Evolutionary conservation across 2,113 vertebrate genomes (phyloP), one percentile per base, ranked within the genome.

Genomic region (Heterocephalus glaber): DNA sequence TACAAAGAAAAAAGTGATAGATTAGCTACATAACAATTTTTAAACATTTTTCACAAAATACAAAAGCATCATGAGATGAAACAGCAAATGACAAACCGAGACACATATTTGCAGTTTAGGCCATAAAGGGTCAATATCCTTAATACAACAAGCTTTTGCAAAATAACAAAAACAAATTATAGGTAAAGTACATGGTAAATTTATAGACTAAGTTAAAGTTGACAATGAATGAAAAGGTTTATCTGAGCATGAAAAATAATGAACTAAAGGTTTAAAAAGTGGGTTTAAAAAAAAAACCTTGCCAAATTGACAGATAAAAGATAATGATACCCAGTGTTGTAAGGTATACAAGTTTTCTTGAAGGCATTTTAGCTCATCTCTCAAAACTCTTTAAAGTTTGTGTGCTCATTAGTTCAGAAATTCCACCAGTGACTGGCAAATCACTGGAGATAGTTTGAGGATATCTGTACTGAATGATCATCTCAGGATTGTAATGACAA

Each of bases 201-300:
- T 89, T 52, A 89, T 47, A 81, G 63, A 77, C n/a, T 22, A 38
- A 85, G 47, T 84, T 58, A 63, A 94, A 85, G 87, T 12, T 72
- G 30, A 74, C 20, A 77, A 72, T 38, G 28, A 84, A 41, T 33
- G 38, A 87, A 66, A 92, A 94, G 72, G 24, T 5, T 22, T 41
- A 38, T 83, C n/a, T 79, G 81, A 85, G 79, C 44, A 35, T 44
- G 70, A 72, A 82, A 70, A 88, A 86, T 79, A 38, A 26, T n/a
- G 82, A 68, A 12, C 24, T 44, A 44, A 63, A 92, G 63, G 3
- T 86, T 65, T 74, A n/a, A 80, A 94, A 91, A 72, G 14, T 65
- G 28, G 94, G 79, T 72, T 33, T n/a, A 56, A 68, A 49, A 0
- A 41, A 52, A 90, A 86, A 72, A 16, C 9, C 26, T 85, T 95